A percentile compares a stretch with the other conserved stretches of the same genome.
phyloP scores from a whole-genome alignment of 2,888 invertebrate genomes.

The Thera obeliscata region DNA sequence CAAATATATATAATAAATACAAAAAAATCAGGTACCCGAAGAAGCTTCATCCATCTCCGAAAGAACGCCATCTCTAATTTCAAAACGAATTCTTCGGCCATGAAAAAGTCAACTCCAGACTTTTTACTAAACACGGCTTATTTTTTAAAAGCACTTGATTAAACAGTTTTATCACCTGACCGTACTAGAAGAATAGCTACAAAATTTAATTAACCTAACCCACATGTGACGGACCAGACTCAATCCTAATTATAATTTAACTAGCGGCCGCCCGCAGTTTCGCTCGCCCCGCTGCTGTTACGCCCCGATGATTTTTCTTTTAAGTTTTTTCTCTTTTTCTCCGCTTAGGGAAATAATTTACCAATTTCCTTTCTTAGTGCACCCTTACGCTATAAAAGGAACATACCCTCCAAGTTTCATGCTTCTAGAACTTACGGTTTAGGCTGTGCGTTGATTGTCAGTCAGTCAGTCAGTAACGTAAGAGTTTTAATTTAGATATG shows the following conservation, averaged over 20 bases:
- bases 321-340: too few species aligned
- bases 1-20: background rate
- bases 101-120: constrained; percentile 32
- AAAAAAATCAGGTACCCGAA: constrained; percentile 55
- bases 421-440: too few species aligned
- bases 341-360: too few species aligned
- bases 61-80: constrained; percentile 61
- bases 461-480: too few species aligned
- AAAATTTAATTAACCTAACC: constrained; percentile 20
- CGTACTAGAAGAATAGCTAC: constrained; percentile 28
- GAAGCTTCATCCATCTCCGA: constrained; percentile 57
- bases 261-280: too few species aligned
- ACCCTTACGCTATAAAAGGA: too few species aligned
- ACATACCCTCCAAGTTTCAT: too few species aligned
- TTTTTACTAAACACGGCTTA: constrained; percentile 45
- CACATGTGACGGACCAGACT: constrained; percentile 43
- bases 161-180: constrained; percentile 65
- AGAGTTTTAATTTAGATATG: too few species aligned
- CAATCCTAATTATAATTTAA: constrained; percentile 49
- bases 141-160: constrained; percentile 53
- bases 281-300: too few species aligned
- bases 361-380: too few species aligned
- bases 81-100: constrained; percentile 51
- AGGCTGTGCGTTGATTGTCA: too few species aligned
- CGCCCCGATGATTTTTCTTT: too few species aligned